Conservation (phyloP, 2,113 vertebrate genomes). For the Potamarius usumacintae region DNA sequence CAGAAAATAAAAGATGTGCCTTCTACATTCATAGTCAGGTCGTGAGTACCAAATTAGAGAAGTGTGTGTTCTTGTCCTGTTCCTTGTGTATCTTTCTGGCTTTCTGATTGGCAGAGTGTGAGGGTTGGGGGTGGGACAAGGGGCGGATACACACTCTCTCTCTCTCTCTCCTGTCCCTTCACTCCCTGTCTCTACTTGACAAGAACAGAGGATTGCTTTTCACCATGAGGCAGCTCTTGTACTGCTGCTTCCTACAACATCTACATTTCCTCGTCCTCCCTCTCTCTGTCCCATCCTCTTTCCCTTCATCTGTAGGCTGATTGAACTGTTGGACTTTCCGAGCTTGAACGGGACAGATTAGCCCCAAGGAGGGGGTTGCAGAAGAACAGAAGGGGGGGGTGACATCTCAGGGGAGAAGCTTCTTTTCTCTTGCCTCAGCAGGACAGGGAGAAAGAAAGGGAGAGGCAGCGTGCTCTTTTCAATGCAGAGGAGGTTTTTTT, state of each 20-base stretch:
- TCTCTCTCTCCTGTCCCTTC: conserved; percentile 51
- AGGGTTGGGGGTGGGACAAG: conserved; percentile 57
- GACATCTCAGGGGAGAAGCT: conserved; percentile 61
- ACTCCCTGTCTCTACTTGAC: conserved; percentile 70
- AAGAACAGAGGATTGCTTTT: conserved; percentile 74
- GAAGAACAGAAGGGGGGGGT: conserved; percentile 58
- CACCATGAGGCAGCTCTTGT: conserved; percentile 58
- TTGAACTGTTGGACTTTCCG: conserved; percentile 12
- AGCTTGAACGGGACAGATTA: conserved; percentile 64
- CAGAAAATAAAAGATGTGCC: not conserved
- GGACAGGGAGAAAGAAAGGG: conserved; percentile 37
- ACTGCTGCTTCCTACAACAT: conserved; percentile 39
- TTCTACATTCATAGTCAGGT: not conserved
- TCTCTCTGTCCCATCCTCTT: conserved; percentile 31
- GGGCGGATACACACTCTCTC: conserved; percentile 58
- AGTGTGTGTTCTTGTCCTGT: conserved; percentile 30
- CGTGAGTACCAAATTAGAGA: conserved; percentile 27
- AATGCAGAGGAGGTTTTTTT: conserved; percentile 17
- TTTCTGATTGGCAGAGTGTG: conserved; percentile 51
- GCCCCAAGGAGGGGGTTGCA: conserved; percentile 64
- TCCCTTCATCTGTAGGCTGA: conserved; percentile 10
- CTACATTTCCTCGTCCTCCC: conserved; percentile 27
- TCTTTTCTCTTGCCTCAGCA: conserved; percentile 55
- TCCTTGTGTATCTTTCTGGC: conserved; percentile 38
- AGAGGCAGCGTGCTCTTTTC: conserved; percentile 23